These are phyloP conservation scores for Megalops cyprinoides DNA, from an alignment of 2,797 vertebrate genomes.

Conservation along the genomic window DNA sequence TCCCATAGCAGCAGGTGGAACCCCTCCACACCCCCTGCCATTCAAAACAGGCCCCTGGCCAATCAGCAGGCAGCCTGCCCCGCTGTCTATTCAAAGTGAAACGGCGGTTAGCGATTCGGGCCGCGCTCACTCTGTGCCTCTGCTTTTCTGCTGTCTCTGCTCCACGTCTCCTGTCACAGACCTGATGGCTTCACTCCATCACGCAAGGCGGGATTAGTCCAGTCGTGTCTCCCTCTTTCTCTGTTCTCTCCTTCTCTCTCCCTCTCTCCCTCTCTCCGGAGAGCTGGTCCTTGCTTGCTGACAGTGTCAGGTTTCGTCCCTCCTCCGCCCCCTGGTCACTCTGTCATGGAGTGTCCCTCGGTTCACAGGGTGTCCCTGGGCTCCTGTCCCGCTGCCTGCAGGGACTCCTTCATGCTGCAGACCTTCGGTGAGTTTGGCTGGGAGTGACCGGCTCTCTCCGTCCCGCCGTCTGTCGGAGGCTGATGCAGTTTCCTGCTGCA, in stretches of 20 bases:
- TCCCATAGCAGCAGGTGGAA: conserved; percentile 45
- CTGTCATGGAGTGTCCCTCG: conserved; percentile 24
- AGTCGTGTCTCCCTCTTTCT: background rate
- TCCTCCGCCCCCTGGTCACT: background rate
- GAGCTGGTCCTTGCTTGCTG: background rate
- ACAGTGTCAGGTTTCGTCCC: conserved; percentile 15
- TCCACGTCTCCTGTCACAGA: background rate
- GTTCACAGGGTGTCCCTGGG: conserved; percentile 19
- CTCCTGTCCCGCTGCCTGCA: conserved; percentile 12
- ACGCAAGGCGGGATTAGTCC: conserved; percentile 15
- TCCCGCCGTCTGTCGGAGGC: background rate
- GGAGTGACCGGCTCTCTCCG: background rate
- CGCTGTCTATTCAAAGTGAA: conserved; percentile 52
- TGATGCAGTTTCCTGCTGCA: background rate
- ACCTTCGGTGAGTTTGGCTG: conserved; percentile 35
- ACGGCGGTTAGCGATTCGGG: conserved; percentile 51
- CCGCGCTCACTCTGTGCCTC: background rate
- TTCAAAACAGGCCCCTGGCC: conserved; percentile 44
- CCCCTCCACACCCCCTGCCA: conserved; percentile 24
- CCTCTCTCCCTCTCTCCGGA: background rate
- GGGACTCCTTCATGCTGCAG: conserved; percentile 33
- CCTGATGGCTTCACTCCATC: background rate
- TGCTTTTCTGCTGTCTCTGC: background rate
- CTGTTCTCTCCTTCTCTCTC: background rate
- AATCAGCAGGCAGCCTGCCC: conserved; percentile 46